Evolutionary conservation across 2,797 vertebrate species (phyloP).

Genomic region (Tapirus indicus): DNA sequence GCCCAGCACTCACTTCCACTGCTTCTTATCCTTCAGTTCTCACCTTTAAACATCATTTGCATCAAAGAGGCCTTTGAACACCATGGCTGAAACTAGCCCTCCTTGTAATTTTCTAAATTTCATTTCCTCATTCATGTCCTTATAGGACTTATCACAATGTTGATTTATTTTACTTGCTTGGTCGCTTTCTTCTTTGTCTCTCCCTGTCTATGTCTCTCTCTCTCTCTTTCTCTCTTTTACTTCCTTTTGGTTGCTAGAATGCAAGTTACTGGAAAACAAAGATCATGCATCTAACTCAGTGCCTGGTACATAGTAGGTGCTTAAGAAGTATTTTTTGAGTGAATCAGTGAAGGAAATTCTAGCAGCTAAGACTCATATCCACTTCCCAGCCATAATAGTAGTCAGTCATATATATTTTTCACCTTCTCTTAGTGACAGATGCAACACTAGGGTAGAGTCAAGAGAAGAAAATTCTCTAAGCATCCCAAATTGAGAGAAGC

Average conservation of each 20-base stretch:
- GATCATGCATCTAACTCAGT: background rate
- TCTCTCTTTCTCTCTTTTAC: background rate
- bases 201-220: background rate
- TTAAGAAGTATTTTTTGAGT: background rate
- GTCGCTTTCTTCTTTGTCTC: background rate
- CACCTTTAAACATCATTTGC: background rate
- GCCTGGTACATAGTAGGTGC: background rate
- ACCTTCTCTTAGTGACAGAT: background rate
- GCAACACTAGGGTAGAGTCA: background rate
- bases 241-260: background rate
- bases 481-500: background rate
- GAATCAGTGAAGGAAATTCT: conserved; percentile 41
- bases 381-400: background rate
- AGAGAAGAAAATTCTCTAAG: background rate
- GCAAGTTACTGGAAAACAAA: background rate
- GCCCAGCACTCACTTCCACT: too few relatives aligned
- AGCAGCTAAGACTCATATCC: background rate
- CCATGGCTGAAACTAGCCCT: background rate
- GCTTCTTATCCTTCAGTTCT: background rate
- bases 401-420: background rate
- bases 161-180: background rate
- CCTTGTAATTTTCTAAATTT: background rate
- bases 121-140: background rate
- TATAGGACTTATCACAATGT: background rate
- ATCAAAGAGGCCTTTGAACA: background rate